A percentile compares a stretch with the other conserved stretches of the same genome.
Conservation (phyloP, 2,888 invertebrate genomes). For the Campoplex capitator region DNA sequence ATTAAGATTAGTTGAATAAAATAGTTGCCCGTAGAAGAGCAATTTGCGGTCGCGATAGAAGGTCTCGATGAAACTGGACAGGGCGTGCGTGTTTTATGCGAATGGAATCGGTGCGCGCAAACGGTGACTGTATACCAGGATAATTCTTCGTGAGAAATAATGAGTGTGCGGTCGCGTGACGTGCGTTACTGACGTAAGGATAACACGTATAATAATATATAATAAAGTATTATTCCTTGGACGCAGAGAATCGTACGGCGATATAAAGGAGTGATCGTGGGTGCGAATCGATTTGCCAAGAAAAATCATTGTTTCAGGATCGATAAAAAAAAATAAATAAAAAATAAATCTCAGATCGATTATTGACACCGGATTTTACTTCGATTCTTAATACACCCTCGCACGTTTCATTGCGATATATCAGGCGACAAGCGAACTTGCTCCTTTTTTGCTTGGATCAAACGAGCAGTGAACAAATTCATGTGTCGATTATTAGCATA, state of each 20-base stretch:
- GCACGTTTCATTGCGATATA: slow-evolving; percentile 27
- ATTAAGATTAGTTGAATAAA: slow-evolving; percentile 13
- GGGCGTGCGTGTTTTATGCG: slow-evolving; percentile 2
- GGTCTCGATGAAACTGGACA: slow-evolving; percentile 27
- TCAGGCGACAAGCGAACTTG: slow-evolving; percentile 1
- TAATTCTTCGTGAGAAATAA: slow-evolving; percentile 60
- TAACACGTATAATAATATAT: slow-evolving; percentile 58
- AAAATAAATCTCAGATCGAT: slow-evolving; percentile 33
- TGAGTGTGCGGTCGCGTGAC: slow-evolving; percentile 45
- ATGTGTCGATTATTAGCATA: slow-evolving; percentile 11
- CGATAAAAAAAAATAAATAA: neutral
- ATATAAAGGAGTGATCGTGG: slow-evolving; percentile 38
- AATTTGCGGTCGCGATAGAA: slow-evolving; percentile 19
- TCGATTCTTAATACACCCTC: slow-evolving; percentile 26
- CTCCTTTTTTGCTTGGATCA: slow-evolving; percentile 14
- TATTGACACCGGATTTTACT: slow-evolving; percentile 34
- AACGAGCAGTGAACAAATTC: neutral
- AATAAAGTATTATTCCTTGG: slow-evolving; percentile 54
- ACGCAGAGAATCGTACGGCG: slow-evolving; percentile 10
- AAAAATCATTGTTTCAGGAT: slow-evolving; percentile 38
- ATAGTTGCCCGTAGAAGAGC: neutral
- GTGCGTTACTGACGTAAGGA: slow-evolving; percentile 51
- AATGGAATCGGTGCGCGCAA: slow-evolving; percentile 22
- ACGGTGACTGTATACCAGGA: slow-evolving; percentile 22
- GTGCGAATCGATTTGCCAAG: slow-evolving; percentile 51